These are phyloP conservation scores for Mirza zaza DNA, from an alignment of 2,113 vertebrate genomes.

Conservation along the genomic window DNA sequence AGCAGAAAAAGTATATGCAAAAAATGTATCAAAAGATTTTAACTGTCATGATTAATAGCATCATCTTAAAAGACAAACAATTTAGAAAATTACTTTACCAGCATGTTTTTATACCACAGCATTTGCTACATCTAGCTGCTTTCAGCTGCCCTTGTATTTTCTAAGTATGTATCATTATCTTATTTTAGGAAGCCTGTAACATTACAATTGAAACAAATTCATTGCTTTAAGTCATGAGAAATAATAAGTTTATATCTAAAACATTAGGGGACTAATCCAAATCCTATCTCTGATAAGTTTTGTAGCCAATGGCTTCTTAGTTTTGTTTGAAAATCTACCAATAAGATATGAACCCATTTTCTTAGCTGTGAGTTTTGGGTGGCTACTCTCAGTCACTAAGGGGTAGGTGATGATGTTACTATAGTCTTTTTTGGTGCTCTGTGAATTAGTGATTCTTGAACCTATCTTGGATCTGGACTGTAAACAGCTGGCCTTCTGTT, in stretches of 20 bases:
- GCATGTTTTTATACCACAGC: not conserved
- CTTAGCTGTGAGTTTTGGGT: not conserved
- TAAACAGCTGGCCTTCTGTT: not conserved
- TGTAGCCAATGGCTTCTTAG: not conserved
- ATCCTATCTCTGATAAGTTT: not conserved
- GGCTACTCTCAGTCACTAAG: not conserved
- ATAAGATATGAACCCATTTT: not conserved
- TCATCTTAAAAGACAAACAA: not conserved
- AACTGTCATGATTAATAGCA: not conserved
- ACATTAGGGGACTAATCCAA: not conserved
- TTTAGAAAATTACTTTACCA: not conserved
- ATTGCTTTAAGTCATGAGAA: not conserved
- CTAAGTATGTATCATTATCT: not conserved
- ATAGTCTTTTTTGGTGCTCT: not conserved
- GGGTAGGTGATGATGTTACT: not conserved
- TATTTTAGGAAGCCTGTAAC: not conserved
- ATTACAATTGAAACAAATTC: not conserved
- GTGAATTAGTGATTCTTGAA: not conserved
- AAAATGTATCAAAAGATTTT: not conserved
- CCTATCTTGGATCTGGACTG: not conserved
- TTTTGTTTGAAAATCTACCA: not conserved
- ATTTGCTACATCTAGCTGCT: not conserved
- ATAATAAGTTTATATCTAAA: not conserved
- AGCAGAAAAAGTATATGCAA: not conserved
- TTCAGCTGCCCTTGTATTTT: not conserved